Evolutionary conservation across 1,140 invertebrate genomes (phyloP), one percentile per base, ranked within the genome.

Genomic region (Drosophila sp.): DNA sequence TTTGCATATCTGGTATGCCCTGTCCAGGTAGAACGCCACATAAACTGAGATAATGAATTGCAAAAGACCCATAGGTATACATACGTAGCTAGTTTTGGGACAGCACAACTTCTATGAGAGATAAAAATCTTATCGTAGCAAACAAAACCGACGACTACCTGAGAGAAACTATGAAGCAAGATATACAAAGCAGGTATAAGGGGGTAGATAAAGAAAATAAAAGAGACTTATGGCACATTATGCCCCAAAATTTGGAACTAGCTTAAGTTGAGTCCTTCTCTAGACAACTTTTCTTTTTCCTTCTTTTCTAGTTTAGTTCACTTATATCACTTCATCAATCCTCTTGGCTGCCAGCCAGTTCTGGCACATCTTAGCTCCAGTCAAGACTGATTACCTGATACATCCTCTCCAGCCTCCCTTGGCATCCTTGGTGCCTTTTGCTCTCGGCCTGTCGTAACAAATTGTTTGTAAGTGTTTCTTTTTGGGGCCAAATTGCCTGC

Each of bases 1-100:
- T 74, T 75, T 55, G 74, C 70, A 70, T 80, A 68, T 63, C 38
- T 27, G 27, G 11, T 44, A 41, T 62, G 47, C 17, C 17, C 17
- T 17, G 29, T 25, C 3, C 72, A 83, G 81, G 72, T 83, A 83
- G 72, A 65, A 60, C 41, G 35, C 58, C 61, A 62, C 62, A 79
- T 70, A 82, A 83, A 76, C 77, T 57, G 27, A 74, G 73, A 81
- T 86, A 84, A 84, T 81, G 80, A 84, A 86, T 84, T 74, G 81
- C 81, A 72, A 84, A 77, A 70, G 62, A 63, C 70, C 77, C 70
- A 66, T 70, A 55, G 54, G 56, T 68, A 58, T 77, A 85, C 70
- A 66, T 70, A 55, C 58, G 56, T 68, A 58, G 40, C 17, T 76
- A 64, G 23, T 60, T 33, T 55, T n/a, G 60, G 32, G 72, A 74